phyloP scores from a whole-genome alignment of 1,140 invertebrate genomes.

The Hydropsyche tenuis region DNA sequence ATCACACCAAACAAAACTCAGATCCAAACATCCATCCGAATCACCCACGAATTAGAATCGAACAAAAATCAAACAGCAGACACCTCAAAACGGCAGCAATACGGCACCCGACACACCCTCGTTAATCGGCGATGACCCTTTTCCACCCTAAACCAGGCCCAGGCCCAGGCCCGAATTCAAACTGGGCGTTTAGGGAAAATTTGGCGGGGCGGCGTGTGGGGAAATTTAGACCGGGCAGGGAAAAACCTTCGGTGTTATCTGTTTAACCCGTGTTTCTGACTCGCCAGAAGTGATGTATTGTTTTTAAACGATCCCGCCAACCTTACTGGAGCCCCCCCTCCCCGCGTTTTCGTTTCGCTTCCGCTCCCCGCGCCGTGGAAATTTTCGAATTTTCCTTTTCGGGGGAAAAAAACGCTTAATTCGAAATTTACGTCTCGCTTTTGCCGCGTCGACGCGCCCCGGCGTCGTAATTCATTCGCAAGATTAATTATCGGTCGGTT shows the following conservation, averaged over 20 bases:
- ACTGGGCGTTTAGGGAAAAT: too few relatives aligned
- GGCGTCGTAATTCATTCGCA: constrained; percentile 26
- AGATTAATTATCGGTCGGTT: constrained; percentile 28
- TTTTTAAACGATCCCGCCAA: constrained; percentile 37
- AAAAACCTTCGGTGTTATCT: constrained; percentile 39
- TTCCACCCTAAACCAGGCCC: not conserved
- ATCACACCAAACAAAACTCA: too few relatives aligned
- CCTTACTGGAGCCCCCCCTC: not conserved
- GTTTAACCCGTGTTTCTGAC: constrained; percentile 40
- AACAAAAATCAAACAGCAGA: not conserved
- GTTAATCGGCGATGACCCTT: not conserved
- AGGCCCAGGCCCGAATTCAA: too few relatives aligned
- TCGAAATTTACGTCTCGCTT: constrained; percentile 23
- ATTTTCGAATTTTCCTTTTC: constrained; percentile 24
- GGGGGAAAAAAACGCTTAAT: constrained; percentile 34
- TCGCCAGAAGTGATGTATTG: constrained; percentile 38
- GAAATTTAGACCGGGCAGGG: not conserved
- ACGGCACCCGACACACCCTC: not conserved
- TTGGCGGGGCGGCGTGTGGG: not conserved
- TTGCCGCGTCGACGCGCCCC: constrained; percentile 22
- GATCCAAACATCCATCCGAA: too few relatives aligned
- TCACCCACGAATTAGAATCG: not conserved
- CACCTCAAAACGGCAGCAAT: too few relatives aligned
- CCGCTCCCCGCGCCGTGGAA: not conserved
- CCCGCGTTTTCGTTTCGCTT: not conserved